Evolutionary conservation across 2,888 invertebrate species (phyloP).

Genomic region (Petrolisthes cinctipes): DNA sequence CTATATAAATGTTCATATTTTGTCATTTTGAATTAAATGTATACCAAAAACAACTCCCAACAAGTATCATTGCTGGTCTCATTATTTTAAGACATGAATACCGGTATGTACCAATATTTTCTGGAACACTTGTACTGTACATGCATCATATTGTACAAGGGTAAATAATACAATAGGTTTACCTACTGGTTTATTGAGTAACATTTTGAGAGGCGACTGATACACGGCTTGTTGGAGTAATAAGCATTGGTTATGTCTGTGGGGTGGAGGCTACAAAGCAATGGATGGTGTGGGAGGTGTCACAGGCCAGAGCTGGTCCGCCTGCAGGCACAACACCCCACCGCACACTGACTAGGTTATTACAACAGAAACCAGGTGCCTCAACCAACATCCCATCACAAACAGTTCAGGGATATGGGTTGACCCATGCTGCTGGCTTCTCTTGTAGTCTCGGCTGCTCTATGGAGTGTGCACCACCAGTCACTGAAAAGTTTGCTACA

Average conservation of each 20-base stretch:
- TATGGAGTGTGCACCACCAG: constrained; percentile 47
- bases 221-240: constrained; percentile 62
- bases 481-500: constrained; percentile 49
- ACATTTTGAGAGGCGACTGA: constrained; percentile 62
- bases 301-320: constrained; percentile 30
- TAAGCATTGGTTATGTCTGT: constrained; percentile 62
- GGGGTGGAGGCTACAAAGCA: constrained; percentile 56
- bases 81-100: no score
- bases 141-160: not conserved
- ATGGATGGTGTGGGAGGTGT: constrained; percentile 49
- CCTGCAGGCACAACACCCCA: constrained; percentile 47
- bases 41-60: no score
- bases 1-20: no score
- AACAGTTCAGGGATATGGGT: not conserved
- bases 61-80: no score
- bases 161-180: not conserved
- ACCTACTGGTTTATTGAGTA: constrained; percentile 62
- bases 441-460: constrained; percentile 46
- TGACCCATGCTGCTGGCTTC: not conserved
- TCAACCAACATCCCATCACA: not conserved
- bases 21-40: no score
- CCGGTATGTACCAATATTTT: no score
- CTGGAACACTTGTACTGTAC: not conserved
- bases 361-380: constrained; percentile 2
- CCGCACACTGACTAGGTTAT: constrained; percentile 52